Evolutionary conservation across 2,888 invertebrate species (phyloP).

Genomic region (Neoaliturus tenellus): DNA sequence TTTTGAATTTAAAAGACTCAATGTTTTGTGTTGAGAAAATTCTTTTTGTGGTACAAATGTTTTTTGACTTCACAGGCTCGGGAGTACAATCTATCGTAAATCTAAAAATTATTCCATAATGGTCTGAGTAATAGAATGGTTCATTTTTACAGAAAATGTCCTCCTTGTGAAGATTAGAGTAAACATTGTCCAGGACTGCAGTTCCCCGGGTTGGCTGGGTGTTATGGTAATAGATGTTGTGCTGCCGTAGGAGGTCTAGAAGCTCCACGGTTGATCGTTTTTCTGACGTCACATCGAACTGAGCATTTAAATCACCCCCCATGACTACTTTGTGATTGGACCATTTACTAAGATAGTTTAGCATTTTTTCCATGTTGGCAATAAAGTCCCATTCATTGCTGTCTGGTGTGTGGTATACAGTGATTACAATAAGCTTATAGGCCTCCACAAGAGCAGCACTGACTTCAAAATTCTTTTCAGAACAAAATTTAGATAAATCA

Average conservation of each 20-base stretch:
- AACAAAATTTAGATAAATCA: not conserved
- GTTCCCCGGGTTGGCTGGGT: not conserved
- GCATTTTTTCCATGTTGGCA: not conserved
- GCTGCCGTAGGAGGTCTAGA: not conserved
- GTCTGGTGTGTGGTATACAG: not conserved
- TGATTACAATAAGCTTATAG: not conserved
- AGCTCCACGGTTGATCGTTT: not conserved
- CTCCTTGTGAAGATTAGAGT: not conserved
- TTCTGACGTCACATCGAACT: not conserved
- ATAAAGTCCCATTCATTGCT: not conserved
- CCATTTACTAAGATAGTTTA: not conserved
- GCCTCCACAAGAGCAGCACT: not conserved
- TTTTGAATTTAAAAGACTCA: not conserved
- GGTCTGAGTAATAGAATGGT: not conserved
- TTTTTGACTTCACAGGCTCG: not conserved
- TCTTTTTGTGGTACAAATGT: not conserved
- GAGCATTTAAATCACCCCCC: not conserved
- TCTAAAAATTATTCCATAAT: not conserved
- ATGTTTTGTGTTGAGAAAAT: not conserved
- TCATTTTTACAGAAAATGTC: not conserved
- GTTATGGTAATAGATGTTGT: not conserved
- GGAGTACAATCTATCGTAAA: not conserved
- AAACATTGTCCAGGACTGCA: not conserved
- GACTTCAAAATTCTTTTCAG: not conserved
- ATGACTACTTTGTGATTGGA: not conserved